Percentiles rank a stretch among this genome's conserved stretches.
phyloP scores from a whole-genome alignment of 37 sponge, comb jelly and placozoan genomes.

The Bolinopsis microptera region DNA sequence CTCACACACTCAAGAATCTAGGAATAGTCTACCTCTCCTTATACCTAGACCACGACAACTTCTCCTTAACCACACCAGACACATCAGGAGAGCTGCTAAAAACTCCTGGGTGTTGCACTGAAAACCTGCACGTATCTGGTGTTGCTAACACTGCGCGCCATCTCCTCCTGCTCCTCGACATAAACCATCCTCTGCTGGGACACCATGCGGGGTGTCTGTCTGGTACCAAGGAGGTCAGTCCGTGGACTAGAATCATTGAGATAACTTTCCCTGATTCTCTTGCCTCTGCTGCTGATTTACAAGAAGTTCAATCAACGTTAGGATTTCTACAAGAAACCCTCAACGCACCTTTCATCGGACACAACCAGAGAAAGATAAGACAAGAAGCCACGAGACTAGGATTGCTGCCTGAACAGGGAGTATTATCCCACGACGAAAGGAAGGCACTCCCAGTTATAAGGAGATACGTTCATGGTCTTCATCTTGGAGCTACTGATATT shows the following conservation, averaged over 20 bases:
- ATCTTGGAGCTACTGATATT: conserved; percentile 4
- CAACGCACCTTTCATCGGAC: conserved; percentile 26
- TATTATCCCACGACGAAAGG: conserved; percentile 23
- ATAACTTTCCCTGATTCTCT: neutral
- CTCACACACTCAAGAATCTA: neutral
- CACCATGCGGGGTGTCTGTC: conserved; percentile 29
- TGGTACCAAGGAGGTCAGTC: conserved; percentile 56
- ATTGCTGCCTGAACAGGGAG: conserved; percentile 16
- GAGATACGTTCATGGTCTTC: conserved; percentile 36
- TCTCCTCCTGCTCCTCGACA: neutral
- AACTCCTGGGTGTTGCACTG: conserved; percentile 32
- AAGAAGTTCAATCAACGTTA: neutral
- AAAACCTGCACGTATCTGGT: conserved; percentile 36
- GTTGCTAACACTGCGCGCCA: conserved; percentile 34
- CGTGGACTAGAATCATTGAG: conserved; percentile 16
- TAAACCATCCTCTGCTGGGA: conserved; percentile 11
- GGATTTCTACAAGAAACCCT: neutral
- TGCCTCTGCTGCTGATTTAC: neutral
- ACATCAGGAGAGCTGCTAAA: neutral
- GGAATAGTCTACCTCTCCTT: neutral
- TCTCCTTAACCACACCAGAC: neutral
- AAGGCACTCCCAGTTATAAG: conserved; percentile 8
- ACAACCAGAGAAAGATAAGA: neutral
- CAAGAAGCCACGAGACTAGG: conserved; percentile 48
- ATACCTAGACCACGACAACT: neutral